Conservation (phyloP, 2,797 vertebrate genomes). For the Meda fulgida region DNA sequence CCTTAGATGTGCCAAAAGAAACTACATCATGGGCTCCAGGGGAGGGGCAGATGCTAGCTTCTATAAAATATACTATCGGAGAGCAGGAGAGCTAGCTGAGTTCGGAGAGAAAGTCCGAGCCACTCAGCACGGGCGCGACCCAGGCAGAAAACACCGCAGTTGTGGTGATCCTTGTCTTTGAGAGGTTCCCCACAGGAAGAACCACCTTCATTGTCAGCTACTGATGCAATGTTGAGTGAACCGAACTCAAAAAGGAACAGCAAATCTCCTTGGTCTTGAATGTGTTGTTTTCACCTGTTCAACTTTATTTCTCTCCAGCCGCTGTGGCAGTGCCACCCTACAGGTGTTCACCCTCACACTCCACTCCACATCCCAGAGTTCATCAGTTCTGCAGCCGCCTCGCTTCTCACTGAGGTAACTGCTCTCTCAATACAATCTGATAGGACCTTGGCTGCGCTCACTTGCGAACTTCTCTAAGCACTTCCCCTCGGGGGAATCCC, state of each 20-base stretch:
- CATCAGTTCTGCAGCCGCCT: conserved; percentile 87
- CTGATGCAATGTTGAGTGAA: background rate
- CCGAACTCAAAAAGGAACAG: background rate
- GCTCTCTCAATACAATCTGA: background rate
- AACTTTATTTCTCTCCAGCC: conserved; percentile 76
- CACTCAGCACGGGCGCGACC: too few relatives aligned
- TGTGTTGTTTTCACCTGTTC: background rate
- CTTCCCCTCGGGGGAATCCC: too few relatives aligned
- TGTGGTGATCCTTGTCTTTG: background rate
- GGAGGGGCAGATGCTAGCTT: too few relatives aligned
- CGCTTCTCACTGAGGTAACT: conserved; percentile 91
- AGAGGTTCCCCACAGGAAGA: background rate
- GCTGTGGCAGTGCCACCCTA: conserved; percentile 89
- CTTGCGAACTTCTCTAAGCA: too few relatives aligned
- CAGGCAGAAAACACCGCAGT: too few relatives aligned
- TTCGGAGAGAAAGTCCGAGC: too few relatives aligned
- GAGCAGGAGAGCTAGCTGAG: too few relatives aligned
- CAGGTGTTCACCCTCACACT: conserved; percentile 92
- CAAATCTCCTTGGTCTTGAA: background rate
- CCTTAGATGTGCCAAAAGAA: too few relatives aligned
- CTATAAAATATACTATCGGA: too few relatives aligned
- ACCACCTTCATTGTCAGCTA: background rate
- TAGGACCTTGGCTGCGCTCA: background rate
- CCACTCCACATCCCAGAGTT: conserved; percentile 88
- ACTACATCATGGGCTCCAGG: too few relatives aligned